Conservation (phyloP, 2,888 invertebrate species). For the Amphipyra berbera region DNA sequence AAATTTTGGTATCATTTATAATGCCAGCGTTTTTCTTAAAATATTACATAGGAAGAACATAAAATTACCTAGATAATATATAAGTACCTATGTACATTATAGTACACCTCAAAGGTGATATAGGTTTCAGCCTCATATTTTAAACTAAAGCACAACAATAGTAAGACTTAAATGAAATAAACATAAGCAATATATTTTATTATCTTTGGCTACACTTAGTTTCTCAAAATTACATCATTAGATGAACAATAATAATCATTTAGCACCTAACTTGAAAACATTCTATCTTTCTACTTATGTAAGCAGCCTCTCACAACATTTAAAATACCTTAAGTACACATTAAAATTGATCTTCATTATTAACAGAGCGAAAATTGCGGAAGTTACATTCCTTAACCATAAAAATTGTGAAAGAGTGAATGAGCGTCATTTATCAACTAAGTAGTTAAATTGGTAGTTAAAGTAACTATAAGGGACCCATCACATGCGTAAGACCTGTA, state of each 20-base stretch:
- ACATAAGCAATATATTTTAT: constrained; percentile 47
- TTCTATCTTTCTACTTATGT: constrained; percentile 29
- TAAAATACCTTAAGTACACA: constrained; percentile 29
- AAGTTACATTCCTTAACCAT: constrained; percentile 38
- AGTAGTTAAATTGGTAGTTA: constrained; percentile 9
- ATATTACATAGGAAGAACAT: constrained; percentile 14
- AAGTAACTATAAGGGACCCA: constrained; percentile 23
- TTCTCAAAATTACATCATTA: constrained; percentile 48
- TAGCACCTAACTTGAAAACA: constrained; percentile 38
- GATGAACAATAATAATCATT: constrained; percentile 38
- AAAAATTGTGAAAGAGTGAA: constrained; percentile 37
- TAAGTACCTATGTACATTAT: constrained; percentile 16
- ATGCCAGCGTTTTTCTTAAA: constrained; percentile 7
- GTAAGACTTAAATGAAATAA: constrained; percentile 41
- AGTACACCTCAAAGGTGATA: constrained; percentile 13
- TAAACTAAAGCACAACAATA: constrained; percentile 36
- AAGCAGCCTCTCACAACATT: constrained; percentile 39
- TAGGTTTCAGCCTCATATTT: constrained; percentile 48
- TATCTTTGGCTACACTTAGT: constrained; percentile 64
- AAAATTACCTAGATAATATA: constrained; percentile 3
- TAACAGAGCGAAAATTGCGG: constrained; percentile 53
- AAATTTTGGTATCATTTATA: constrained; percentile 36
- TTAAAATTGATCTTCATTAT: constrained; percentile 48
- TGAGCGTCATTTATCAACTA: constrained; percentile 19
- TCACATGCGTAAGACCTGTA: constrained; percentile 7